Conservation (phyloP, 1,140 invertebrate species). For the Solenopsis fugax region DNA sequence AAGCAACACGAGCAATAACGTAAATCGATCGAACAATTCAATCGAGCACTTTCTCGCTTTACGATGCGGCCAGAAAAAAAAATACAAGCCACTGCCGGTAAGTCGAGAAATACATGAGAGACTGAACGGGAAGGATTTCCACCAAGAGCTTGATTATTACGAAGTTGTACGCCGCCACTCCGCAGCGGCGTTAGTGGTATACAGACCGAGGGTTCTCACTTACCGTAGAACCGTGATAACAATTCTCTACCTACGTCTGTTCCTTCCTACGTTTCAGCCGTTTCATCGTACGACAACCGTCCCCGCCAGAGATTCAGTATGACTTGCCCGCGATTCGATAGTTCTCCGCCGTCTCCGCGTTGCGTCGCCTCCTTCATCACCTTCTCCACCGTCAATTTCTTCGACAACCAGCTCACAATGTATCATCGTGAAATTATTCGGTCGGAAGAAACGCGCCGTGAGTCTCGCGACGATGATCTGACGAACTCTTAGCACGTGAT, state of each 20-base stretch:
- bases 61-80: background rate
- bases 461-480: constrained; percentile 1
- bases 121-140: constrained; percentile 54
- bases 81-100: constrained; percentile 16
- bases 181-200: constrained; percentile 70
- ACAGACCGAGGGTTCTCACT: constrained; percentile 80
- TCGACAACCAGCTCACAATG: constrained; percentile 21
- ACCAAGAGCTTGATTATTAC: constrained; percentile 79
- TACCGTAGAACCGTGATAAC: constrained; percentile 83
- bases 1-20: background rate
- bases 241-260: constrained; percentile 71
- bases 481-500: background rate
- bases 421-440: constrained; percentile 56
- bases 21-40: background rate
- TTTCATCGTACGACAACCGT: constrained; percentile 22
- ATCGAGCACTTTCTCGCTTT: background rate
- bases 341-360: background rate
- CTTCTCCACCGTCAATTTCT: background rate
- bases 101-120: constrained; percentile 24
- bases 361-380: background rate
- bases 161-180: constrained; percentile 72
- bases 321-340: background rate
- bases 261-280: constrained; percentile 39
- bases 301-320: background rate
- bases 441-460: background rate